Evolutionary conservation across 35 echinoderm and acorn worm species (phyloP), one percentile per base, ranked within the genome.

Genomic region (Patiria miniata): DNA sequence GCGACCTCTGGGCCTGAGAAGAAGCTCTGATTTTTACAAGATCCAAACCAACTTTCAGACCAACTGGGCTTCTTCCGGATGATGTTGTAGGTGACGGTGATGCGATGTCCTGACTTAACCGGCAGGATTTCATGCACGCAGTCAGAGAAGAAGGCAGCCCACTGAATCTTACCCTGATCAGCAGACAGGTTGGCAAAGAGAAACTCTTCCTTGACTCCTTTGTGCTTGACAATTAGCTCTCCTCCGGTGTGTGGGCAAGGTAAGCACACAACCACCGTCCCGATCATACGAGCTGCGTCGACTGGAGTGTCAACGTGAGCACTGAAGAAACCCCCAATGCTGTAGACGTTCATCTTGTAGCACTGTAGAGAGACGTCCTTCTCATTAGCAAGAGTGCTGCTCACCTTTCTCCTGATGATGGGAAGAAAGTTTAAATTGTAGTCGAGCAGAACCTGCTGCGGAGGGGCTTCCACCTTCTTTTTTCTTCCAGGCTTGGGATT

Each of bases 151-250:
- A 73, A 73, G 23, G 65, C 65, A 5, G 65, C 65, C 65, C 65
- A 73, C 65, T 73, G 65, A 73, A 73, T 73, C n/a, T 73, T 73
- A 12, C 14, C 19, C 26, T 26, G 26, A 73, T 73, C 65, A 73
- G 10, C 26, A 30, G 65, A 73, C 65, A 73, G 34, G 26, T 73
- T 2, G 26, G 65, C 65, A 73, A 73, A 73, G 19, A 32, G 23
- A 73, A 73, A 73, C 65, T 36, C 26, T 73, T 73, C 65, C 34
- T 36, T 73, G 21, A 73, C 34, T 23, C 65, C 65, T 73, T 73
- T 73, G 29, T 73, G 65, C 26, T 73, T 10, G 14, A 73, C 65
- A 10, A 14, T 73, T 0, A 73, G 26, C 29, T 14, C 26, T 73
- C 65, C 26, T 73, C 26, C 65, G 29, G 65, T 73, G 65, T 73